Base-by-base conservation (phyloP, 2,888 invertebrate species). In the Resseliella maxima region DNA sequence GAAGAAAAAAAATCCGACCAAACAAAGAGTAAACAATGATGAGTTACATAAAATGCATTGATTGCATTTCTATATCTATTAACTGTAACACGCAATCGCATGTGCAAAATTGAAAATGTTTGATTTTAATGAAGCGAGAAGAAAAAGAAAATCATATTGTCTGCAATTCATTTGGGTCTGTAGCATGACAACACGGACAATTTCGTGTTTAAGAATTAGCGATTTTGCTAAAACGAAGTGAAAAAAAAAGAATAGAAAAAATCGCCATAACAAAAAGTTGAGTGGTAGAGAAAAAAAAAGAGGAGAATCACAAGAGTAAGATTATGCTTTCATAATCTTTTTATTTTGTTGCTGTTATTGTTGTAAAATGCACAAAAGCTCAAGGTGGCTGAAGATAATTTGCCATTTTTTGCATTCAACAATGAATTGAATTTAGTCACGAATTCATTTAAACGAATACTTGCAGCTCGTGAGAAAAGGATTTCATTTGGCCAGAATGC, bases 51-150 rank as follows among this genome's bases (percentile, higher is more conserved):
- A 18, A 72, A 31, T 72, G 35, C 72, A 72, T 72, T 72, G 72
- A 72, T 72, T 72, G 72, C 72, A 31, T 72, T 31, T 31, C 0
- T 72, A 72, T 72, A 31, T 72, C 35, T 6, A 72, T 72, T 72
- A 72, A 72, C 72, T 35, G 15, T 1, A 35, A 15, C 35, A 27
- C 31, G 72, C 59, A 59, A 59, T 59, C 24, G 59, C 59, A 59
- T 59, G 59, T 24, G 24, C 3, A 24, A 59, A 59, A 59, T 59
- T 59, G 24, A 24, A 59, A 59, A 24, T 59, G 24, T 59, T 59
- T 59, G 24, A 24, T 24, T 59, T 59, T 59, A 24, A 59, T 24
- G 24, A 24, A n/a, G n/a, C n/a, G n/a, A n/a, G n/a, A n/a, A n/a
- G n/a, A n/a, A n/a, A 59, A 59, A 59, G 5, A n/a, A 10, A 59